Evolutionary conservation across 2,797 vertebrate genomes (phyloP).

Genomic region (Enteromius trimaculatus): DNA sequence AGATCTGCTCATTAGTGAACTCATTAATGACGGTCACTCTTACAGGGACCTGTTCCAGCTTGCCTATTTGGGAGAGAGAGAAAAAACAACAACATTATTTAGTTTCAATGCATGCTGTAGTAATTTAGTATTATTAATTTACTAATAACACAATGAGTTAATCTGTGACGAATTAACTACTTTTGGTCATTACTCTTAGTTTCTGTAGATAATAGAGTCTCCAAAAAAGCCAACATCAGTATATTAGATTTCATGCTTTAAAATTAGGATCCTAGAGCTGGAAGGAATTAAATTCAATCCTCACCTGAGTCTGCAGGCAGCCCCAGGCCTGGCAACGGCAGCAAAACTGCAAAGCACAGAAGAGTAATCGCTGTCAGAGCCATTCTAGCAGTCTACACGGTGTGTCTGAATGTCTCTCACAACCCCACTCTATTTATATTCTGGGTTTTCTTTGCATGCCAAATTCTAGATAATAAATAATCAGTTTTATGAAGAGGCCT

Average conservation of each 20-base stretch:
- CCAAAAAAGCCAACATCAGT: not conserved
- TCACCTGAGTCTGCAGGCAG: conserved; percentile 60
- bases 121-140: not conserved
- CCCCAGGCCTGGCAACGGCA: conserved; percentile 52
- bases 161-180: not conserved
- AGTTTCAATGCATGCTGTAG: not conserved
- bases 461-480: conserved; percentile 12
- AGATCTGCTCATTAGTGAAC: conserved; percentile 57
- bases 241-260: not conserved
- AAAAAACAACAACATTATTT: not conserved
- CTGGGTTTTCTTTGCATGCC: not conserved
- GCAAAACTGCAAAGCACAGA: conserved; percentile 58
- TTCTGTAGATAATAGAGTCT: not conserved
- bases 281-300: not conserved
- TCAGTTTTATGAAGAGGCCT: not conserved
- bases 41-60: conserved; percentile 56
- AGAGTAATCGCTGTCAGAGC: conserved; percentile 46
- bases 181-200: not conserved
- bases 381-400: conserved; percentile 58
- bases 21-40: conserved; percentile 68
- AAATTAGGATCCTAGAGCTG: not conserved
- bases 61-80: conserved; percentile 24
- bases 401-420: not conserved
- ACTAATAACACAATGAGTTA: not conserved
- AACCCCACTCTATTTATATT: conserved; percentile 28